phyloP scores from a whole-genome alignment of 2,797 vertebrate species.

The Philypnodon macrostomus region DNA sequence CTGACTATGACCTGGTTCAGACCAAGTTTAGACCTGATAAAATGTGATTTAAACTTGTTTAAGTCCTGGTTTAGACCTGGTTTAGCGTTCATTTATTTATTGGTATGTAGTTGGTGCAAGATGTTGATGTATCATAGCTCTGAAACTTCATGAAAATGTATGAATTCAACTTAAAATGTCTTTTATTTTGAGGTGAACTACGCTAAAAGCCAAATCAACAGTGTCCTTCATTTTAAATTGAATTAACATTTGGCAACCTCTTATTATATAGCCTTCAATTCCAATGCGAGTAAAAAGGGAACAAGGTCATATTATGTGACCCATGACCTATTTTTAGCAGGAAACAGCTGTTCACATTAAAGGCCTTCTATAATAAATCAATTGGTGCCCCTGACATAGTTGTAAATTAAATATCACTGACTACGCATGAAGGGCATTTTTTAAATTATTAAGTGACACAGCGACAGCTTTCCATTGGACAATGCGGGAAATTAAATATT shows the following conservation, averaged over 20 bases:
- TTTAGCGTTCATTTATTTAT: too few species aligned
- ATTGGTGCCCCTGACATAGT: constrained; percentile 54
- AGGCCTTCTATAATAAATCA: constrained; percentile 72
- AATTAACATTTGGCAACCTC: constrained; percentile 21
- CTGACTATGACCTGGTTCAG: too few species aligned
- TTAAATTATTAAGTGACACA: constrained; percentile 73
- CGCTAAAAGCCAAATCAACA: too few species aligned
- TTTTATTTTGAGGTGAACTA: too few species aligned
- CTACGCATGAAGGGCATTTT: constrained; percentile 69
- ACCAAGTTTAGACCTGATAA: too few species aligned
- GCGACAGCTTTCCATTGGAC: constrained; percentile 48
- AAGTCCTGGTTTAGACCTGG: too few species aligned
- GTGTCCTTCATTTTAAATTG: constrained; percentile 19
- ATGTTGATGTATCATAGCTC: too few species aligned
- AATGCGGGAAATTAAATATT: constrained; percentile 71
- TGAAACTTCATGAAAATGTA: too few species aligned
- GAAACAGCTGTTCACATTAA: constrained; percentile 78
- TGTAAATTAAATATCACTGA: constrained; percentile 77
- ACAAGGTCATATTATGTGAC: constrained; percentile 70
- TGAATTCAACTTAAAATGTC: too few species aligned
- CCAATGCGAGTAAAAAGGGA: constrained; percentile 40
- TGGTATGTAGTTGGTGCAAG: too few species aligned
- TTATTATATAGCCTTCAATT: constrained; percentile 26
- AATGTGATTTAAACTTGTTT: too few species aligned
- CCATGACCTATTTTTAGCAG: constrained; percentile 75